These are phyloP conservation scores for Mionectes macconnelli DNA, from an alignment of 2,113 vertebrate species.

Conservation along the genomic window DNA sequence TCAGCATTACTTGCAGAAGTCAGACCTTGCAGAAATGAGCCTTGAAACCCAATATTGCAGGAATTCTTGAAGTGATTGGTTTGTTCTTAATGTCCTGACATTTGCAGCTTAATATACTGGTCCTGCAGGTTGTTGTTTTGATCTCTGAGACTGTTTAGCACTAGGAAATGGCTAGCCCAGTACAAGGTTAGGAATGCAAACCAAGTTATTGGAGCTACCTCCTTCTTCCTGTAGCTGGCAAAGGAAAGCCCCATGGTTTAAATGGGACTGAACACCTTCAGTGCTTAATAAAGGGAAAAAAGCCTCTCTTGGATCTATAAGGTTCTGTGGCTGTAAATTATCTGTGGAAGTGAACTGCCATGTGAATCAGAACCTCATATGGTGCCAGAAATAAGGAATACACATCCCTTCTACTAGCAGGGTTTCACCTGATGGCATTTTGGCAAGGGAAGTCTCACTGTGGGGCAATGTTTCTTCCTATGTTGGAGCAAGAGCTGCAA, in stretches of 20 bases:
- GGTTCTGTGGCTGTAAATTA: background rate
- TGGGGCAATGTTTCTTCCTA: background rate
- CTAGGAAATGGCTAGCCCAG: background rate
- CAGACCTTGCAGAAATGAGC: background rate
- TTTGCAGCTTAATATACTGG: background rate
- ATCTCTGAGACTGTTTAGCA: background rate
- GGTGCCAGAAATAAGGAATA: background rate
- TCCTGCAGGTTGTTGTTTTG: background rate
- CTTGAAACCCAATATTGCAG: background rate
- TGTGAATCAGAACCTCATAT: background rate
- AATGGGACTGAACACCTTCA: background rate
- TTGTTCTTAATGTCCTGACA: background rate
- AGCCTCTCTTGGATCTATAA: background rate
- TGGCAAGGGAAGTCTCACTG: background rate
- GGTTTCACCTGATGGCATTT: background rate
- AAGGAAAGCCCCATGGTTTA: background rate
- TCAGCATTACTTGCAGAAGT: background rate
- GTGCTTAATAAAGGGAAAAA: background rate
- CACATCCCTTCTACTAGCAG: background rate
- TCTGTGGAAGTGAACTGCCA: background rate
- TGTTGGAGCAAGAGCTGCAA: background rate
- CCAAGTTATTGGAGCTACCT: background rate
- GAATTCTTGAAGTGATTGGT: background rate
- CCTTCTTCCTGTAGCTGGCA: background rate
- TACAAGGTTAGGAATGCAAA: background rate